phyloP scores from a whole-genome alignment of 2,113 vertebrate species.

The Ammospiza caudacuta region DNA sequence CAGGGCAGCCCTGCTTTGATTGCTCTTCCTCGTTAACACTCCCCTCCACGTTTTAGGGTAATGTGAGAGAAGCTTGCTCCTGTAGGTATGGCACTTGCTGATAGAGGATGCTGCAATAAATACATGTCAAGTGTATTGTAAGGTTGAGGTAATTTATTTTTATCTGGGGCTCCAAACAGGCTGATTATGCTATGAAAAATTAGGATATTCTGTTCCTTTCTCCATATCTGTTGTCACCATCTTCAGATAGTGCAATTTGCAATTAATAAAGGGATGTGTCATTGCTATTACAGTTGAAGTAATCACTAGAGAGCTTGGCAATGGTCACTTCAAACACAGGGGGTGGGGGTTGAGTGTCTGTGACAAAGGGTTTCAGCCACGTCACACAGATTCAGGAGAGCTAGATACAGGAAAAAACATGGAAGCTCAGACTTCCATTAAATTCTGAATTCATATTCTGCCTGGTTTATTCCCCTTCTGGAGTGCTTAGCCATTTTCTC shows the following conservation, averaged over 20 bases:
- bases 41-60: neutral
- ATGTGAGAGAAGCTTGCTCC: neutral
- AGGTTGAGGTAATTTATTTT: constrained; percentile 44
- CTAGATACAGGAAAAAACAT: neutral
- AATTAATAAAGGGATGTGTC: constrained; percentile 61
- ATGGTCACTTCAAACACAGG: neutral
- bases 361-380: neutral
- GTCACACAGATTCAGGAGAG: rapidly evolving
- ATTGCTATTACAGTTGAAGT: constrained; percentile 4
- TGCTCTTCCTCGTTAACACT: neutral
- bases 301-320: neutral
- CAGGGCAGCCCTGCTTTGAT: neutral
- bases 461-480: neutral
- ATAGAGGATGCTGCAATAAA: constrained; percentile 51
- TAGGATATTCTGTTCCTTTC: constrained; percentile 45
- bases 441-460: neutral
- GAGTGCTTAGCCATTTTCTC: neutral
- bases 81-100: constrained; percentile 16
- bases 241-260: constrained; percentile 46
- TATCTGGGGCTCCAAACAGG: constrained; percentile 33
- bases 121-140: neutral
- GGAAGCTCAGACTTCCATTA: neutral
- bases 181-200: constrained; percentile 53
- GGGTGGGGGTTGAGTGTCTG: neutral
- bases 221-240: constrained; percentile 53